Conservation (phyloP, 2,797 vertebrate species). For the Coilia nasus region DNA sequence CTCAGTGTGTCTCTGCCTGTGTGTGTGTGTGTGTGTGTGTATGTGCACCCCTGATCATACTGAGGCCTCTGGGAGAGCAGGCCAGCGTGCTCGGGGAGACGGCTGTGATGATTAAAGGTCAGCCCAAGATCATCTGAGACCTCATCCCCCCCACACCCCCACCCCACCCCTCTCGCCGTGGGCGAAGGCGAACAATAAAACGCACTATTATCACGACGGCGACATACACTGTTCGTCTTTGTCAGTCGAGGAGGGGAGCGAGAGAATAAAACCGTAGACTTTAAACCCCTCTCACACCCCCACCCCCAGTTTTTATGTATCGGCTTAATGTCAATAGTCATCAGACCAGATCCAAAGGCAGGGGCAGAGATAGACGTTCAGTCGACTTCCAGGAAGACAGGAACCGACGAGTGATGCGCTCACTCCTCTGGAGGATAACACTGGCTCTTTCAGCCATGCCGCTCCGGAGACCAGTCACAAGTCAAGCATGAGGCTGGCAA, state of each 20-base stretch:
- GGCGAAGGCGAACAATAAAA: slow-evolving; percentile 8
- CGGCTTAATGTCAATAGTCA: slow-evolving; percentile 48
- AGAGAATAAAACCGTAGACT: slow-evolving; percentile 12
- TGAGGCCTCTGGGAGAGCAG: background rate
- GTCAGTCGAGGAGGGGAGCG: background rate
- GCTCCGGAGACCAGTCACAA: slow-evolving; percentile 76
- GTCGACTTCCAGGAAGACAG: slow-evolving; percentile 67
- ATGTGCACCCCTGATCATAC: background rate
- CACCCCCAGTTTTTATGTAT: slow-evolving; percentile 44
- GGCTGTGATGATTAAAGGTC: slow-evolving; percentile 9
- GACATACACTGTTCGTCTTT: slow-evolving; percentile 23
- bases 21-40: background rate
- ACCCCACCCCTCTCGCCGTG: background rate
- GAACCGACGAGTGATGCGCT: slow-evolving; percentile 60
- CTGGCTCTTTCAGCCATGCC: slow-evolving; percentile 67
- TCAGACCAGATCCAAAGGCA: slow-evolving; percentile 58
- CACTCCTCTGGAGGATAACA: slow-evolving; percentile 65
- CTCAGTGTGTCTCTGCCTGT: too few relatives aligned
- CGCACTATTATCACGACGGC: slow-evolving; percentile 15
- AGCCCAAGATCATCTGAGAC: slow-evolving; percentile 20
- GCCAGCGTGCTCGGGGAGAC: slow-evolving; percentile 6
- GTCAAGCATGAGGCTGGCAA: slow-evolving; percentile 70
- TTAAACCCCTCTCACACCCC: background rate
- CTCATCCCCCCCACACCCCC: too few relatives aligned
- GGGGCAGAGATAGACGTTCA: slow-evolving; percentile 68